phyloP scores from a whole-genome alignment of 2,797 vertebrate species.

The Hoplostethus mediterraneus region DNA sequence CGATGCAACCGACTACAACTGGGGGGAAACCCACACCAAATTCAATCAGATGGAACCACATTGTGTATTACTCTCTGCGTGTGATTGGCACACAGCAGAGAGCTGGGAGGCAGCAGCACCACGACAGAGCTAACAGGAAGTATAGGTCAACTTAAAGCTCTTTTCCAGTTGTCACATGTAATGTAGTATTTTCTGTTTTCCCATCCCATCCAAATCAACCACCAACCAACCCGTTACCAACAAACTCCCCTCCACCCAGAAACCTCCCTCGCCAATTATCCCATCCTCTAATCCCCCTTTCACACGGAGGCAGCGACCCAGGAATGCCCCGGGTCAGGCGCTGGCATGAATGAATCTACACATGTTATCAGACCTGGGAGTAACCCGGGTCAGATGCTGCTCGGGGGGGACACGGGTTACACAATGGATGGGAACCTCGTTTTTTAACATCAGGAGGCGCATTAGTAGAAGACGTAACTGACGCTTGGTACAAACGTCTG shows the following conservation, averaged over 20 bases:
- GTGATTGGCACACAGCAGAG: constrained; percentile 17
- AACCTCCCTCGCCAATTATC: not conserved
- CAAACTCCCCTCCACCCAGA: not conserved
- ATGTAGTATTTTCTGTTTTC: not conserved
- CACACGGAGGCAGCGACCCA: no score
- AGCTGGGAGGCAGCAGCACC: constrained; percentile 26
- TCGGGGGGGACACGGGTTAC: no score
- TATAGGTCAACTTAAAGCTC: constrained; percentile 1
- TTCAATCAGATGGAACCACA: constrained; percentile 23
- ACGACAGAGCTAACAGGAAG: constrained; percentile 31
- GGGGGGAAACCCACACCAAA: constrained; percentile 2
- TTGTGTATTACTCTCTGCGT: constrained; percentile 7
- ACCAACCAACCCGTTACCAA: not conserved
- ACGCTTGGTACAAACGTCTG: no score
- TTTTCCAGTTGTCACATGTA: not conserved
- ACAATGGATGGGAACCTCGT: no score
- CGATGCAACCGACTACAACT: not conserved
- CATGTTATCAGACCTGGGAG: no score
- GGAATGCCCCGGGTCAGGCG: no score
- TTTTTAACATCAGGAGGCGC: no score
- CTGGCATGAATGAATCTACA: no score
- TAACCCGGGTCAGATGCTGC: no score
- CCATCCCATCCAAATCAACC: not conserved
- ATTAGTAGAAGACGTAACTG: no score
- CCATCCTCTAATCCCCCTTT: not conserved